Evolutionary conservation across 1,140 invertebrate species (phyloP).

Genomic region (Drosophila kanapiae): DNA sequence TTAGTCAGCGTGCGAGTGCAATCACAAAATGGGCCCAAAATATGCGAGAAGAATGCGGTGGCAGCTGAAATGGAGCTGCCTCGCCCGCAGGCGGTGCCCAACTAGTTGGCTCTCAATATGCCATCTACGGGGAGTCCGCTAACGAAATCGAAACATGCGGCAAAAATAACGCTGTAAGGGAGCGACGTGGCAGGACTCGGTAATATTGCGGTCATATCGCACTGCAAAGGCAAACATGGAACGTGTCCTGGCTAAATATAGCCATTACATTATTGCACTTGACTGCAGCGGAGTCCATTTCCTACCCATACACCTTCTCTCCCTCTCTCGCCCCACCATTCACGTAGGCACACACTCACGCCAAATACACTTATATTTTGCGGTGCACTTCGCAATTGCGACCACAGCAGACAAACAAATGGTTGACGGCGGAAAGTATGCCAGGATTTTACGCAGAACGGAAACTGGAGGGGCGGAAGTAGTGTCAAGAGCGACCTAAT

Average conservation of each 20-base stretch:
- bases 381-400: conserved; percentile 47
- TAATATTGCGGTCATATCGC: conserved; percentile 58
- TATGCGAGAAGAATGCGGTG: conserved; percentile 73
- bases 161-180: conserved; percentile 51
- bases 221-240: conserved; percentile 41
- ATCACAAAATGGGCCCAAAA: conserved; percentile 64
- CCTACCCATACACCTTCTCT: neutral
- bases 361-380: conserved; percentile 30
- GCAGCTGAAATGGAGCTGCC: conserved; percentile 58
- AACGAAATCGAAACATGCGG: conserved; percentile 59
- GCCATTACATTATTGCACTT: conserved; percentile 79
- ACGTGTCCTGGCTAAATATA: conserved; percentile 54
- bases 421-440: conserved; percentile 51
- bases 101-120: conserved; percentile 56
- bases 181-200: conserved; percentile 53
- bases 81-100: conserved; percentile 15
- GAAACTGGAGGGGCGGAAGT: neutral
- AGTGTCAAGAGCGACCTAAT: conserved; percentile 32
- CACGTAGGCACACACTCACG: neutral
- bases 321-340: neutral
- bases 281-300: conserved; percentile 71
- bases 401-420: conserved; percentile 57
- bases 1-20: conserved; percentile 64
- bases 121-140: conserved; percentile 15
- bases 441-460: conserved; percentile 21